phyloP scores from a whole-genome alignment of 1,140 invertebrate species.

The Calliphora vicina region DNA sequence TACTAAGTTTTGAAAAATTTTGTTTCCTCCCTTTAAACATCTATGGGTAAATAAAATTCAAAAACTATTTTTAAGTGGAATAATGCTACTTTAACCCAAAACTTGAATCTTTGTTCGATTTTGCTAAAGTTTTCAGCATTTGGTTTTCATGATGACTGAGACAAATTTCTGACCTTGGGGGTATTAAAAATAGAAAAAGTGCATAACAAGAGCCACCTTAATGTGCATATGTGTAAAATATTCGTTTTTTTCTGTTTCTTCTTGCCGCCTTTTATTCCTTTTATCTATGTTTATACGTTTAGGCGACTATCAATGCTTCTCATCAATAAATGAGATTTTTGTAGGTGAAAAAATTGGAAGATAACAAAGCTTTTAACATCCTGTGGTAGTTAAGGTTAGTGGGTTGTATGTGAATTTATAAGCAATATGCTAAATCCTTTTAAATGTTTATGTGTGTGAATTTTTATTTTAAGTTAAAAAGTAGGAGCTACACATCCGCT shows the following conservation, averaged over 20 bases:
- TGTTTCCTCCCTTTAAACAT: too few relatives aligned
- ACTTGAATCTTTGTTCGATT: too few relatives aligned
- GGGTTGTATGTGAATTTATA: neutral
- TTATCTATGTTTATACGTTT: neutral
- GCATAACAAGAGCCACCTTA: too few relatives aligned
- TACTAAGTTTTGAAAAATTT: too few relatives aligned
- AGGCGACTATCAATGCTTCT: neutral
- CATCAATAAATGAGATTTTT: conserved; percentile 18
- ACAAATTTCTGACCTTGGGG: too few relatives aligned
- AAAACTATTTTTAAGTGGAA: too few relatives aligned
- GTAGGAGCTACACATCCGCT: neutral
- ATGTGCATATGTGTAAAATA: neutral
- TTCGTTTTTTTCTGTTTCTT: neutral
- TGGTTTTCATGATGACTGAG: too few relatives aligned
- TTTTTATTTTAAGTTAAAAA: neutral
- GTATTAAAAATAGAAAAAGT: too few relatives aligned
- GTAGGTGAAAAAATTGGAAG: neutral
- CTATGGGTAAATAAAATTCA: too few relatives aligned
- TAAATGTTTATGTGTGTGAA: neutral
- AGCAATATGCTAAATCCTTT: neutral
- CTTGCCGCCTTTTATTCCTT: neutral
- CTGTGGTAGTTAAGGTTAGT: neutral
- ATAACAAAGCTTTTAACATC: conserved; percentile 21
- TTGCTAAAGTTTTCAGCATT: too few relatives aligned
- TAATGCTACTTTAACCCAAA: too few relatives aligned